A percentile compares a stretch with the other conserved stretches of the same genome.
These are phyloP conservation scores for Nothobranchius kuhntae DNA, from an alignment of 2,113 vertebrate species.

Conservation along the genomic window DNA sequence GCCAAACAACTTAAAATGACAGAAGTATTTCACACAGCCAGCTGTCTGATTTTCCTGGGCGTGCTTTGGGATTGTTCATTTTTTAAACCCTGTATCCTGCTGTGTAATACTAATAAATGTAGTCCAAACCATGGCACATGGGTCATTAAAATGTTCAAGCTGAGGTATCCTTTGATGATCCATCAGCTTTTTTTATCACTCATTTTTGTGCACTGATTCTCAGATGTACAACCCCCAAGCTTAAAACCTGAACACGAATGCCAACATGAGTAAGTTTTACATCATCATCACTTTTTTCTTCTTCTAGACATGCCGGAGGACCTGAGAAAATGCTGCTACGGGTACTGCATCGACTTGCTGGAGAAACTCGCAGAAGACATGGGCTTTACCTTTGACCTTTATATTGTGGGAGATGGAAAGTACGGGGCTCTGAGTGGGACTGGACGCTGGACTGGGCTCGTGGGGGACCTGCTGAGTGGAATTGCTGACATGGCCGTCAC, in stretches of 20 bases:
- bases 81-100: not conserved
- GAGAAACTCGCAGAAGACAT: slow-evolving; percentile 91
- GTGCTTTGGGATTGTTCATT: slow-evolving; percentile 7
- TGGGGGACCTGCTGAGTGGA: slow-evolving; percentile 90
- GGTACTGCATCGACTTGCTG: slow-evolving; percentile 94
- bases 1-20: slow-evolving; percentile 15
- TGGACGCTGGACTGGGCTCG: slow-evolving; percentile 92
- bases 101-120: slow-evolving; percentile 24
- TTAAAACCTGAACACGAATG: slow-evolving; percentile 16
- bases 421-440: slow-evolving; percentile 85
- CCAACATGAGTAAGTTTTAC: not conserved
- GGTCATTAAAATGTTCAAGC: slow-evolving; percentile 27
- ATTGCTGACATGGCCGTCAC: slow-evolving; percentile 94
- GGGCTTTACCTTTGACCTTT: slow-evolving; percentile 91
- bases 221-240: slow-evolving; percentile 6
- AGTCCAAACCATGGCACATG: not conserved
- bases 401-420: slow-evolving; percentile 94
- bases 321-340: slow-evolving; percentile 90
- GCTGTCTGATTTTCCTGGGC: not conserved
- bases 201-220: slow-evolving; percentile 17
- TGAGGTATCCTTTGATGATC: slow-evolving; percentile 14
- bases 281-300: slow-evolving; percentile 17
- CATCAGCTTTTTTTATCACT: slow-evolving; percentile 27
- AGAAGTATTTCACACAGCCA: slow-evolving; percentile 20
- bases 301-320: slow-evolving; percentile 62